phyloP scores from a whole-genome alignment of 1,140 invertebrate species.

The Brachionus rubens region DNA sequence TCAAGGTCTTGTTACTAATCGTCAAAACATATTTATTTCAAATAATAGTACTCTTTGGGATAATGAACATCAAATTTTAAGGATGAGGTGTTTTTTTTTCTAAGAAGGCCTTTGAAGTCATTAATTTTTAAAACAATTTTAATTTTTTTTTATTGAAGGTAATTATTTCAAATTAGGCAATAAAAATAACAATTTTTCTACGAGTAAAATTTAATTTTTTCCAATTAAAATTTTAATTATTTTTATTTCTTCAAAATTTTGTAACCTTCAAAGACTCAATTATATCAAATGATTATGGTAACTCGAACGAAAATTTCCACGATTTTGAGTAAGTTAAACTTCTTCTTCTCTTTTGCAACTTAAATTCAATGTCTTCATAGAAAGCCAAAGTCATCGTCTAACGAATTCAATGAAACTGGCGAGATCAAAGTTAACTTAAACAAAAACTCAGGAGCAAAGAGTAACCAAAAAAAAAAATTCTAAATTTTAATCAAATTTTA shows the following conservation, averaged over 20 bases:
- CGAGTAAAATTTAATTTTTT: not conserved
- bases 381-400: not conserved
- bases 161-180: slow-evolving; percentile 6
- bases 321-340: not conserved
- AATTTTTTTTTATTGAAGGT: not conserved
- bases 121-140: not conserved
- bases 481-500: not conserved
- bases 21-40: no score
- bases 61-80: no score
- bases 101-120: no score
- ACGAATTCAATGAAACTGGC: not conserved
- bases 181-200: slow-evolving; percentile 16
- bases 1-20: no score
- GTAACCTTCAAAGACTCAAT: not conserved
- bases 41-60: no score
- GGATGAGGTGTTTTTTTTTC: no score
- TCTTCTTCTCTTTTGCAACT: not conserved
- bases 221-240: not conserved
- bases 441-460: not conserved
- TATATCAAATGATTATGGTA: not conserved
- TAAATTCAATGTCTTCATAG: not conserved
- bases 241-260: not conserved
- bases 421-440: slow-evolving; percentile 4
- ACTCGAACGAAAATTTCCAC: not conserved
- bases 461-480: not conserved